Base-by-base conservation (phyloP, 2,113 vertebrate species). In the Oryzias curvinotus region DNA sequence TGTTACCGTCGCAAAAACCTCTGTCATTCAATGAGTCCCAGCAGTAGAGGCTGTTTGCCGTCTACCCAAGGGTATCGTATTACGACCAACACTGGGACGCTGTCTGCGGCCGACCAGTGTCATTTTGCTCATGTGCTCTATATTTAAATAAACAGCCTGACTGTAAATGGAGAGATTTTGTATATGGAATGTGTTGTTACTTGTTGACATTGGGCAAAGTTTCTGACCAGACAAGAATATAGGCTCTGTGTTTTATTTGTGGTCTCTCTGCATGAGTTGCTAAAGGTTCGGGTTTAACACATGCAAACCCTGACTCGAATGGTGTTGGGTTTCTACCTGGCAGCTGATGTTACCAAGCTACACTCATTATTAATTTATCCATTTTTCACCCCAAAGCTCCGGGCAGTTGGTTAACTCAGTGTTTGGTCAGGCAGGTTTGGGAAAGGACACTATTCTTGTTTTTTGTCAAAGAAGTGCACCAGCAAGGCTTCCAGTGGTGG, bases 341-440 rank as follows among this genome's bases (percentile, higher is more conserved):
- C 62, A 82, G 84, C 80, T 92, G 83, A 1, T 75, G 84, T 95
- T 95, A 91, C 93, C 50, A 76, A 49, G 85, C 79, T 77, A 23
- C 72, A 3, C 78, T 88, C 91, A 94, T 96, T 83, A 89, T 89
- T 95, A 92, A 96, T 96, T 95, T 68, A 96, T 77, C 60, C 36
- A 48, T 4, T 6, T 58, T 26, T 73, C 67, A 71, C 50, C 66
- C 60, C 51, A 62, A 72, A 80, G 74, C 75, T 73, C 62, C 65
- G 47, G 66, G 57, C 73, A 56, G 48, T 53, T 71, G 62, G 65
- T 62, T 62, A 56, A 36, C 36, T 12, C 3, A 62, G 25, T 57
- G 59, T 68, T 51, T 63, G 53, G 51, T 50, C 36, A 30, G 47
- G 44, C 58, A 14, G 71, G 59, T 19, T 19, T 47, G 47, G 68